phyloP scores from a whole-genome alignment of 2,888 invertebrate species.

The Lingula anatina region DNA sequence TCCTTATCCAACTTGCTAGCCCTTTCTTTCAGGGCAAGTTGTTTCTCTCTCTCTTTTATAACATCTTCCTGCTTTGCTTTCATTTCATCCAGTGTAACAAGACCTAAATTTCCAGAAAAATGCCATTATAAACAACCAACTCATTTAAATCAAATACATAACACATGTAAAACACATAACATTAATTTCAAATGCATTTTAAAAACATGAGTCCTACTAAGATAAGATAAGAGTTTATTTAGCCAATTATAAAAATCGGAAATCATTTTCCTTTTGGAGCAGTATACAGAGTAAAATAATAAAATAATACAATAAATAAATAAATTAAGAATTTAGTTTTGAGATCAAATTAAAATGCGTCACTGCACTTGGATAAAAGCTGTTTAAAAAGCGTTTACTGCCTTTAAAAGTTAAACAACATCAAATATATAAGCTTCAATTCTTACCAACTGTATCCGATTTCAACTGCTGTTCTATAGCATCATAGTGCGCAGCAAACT shows the following conservation, averaged over 20 bases:
- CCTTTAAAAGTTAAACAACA: too few species aligned
- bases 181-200: not conserved
- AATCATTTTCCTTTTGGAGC: too few species aligned
- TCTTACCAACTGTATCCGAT: conserved; percentile 84
- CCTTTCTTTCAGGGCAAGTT: conserved; percentile 72
- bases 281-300: too few species aligned
- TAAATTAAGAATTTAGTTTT: too few species aligned
- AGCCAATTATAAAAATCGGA: too few species aligned
- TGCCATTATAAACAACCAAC: too few species aligned
- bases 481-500: conserved; percentile 99
- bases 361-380: too few species aligned
- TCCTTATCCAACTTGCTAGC: conserved; percentile 63
- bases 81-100: conserved; percentile 98
- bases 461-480: conserved; percentile 97
- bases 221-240: not conserved
- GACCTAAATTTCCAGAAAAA: conserved; percentile 35
- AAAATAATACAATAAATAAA: too few species aligned
- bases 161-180: not conserved
- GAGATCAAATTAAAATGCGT: too few species aligned
- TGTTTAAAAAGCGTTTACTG: too few species aligned
- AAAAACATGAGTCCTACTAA: not conserved
- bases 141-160: not conserved
- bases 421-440: too few species aligned
- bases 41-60: conserved; percentile 87
- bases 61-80: conserved; percentile 94